phyloP scores from a whole-genome alignment of 2,797 vertebrate genomes.

The Esox lucius region DNA sequence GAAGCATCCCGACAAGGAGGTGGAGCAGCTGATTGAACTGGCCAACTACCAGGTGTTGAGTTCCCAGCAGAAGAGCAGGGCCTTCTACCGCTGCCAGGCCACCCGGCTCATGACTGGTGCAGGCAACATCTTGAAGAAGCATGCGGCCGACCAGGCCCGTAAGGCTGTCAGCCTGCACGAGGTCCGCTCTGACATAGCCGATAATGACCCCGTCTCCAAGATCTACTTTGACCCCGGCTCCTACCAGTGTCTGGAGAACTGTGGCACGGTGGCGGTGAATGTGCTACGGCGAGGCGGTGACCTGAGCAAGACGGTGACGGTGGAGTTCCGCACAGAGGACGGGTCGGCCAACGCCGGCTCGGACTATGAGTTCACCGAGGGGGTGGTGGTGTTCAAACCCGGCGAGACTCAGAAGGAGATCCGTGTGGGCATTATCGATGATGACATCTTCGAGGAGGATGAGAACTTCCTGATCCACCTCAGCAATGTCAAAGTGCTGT shows the following conservation, averaged over 20 bases:
- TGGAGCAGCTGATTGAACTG: slow-evolving; percentile 94
- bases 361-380: slow-evolving; percentile 98
- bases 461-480: slow-evolving; percentile 98
- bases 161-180: slow-evolving; percentile 98
- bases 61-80: slow-evolving; percentile 97
- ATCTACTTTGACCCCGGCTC: slow-evolving; percentile 93
- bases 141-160: slow-evolving; percentile 95
- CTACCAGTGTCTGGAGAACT: slow-evolving; percentile 98
- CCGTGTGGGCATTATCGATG: slow-evolving; percentile 94
- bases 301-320: slow-evolving; percentile 84
- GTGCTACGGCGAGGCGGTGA: slow-evolving; percentile 91
- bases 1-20: slow-evolving; percentile 97
- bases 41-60: slow-evolving; percentile 98
- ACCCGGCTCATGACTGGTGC: slow-evolving; percentile 97
- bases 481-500: slow-evolving; percentile 83
- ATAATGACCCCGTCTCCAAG: slow-evolving; percentile 90
- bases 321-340: slow-evolving; percentile 97
- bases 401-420: slow-evolving; percentile 95
- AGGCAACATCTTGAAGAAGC: slow-evolving; percentile 97
- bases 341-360: slow-evolving; percentile 96
- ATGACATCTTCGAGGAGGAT: slow-evolving; percentile 98
- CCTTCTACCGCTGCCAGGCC: slow-evolving; percentile 98
- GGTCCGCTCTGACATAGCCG: slow-evolving; percentile 85
- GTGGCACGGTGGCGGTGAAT: slow-evolving; percentile 92
- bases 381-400: slow-evolving; percentile 91